Evolutionary conservation across 2,797 vertebrate genomes (phyloP).

Genomic region (Benthosema pterotum): DNA sequence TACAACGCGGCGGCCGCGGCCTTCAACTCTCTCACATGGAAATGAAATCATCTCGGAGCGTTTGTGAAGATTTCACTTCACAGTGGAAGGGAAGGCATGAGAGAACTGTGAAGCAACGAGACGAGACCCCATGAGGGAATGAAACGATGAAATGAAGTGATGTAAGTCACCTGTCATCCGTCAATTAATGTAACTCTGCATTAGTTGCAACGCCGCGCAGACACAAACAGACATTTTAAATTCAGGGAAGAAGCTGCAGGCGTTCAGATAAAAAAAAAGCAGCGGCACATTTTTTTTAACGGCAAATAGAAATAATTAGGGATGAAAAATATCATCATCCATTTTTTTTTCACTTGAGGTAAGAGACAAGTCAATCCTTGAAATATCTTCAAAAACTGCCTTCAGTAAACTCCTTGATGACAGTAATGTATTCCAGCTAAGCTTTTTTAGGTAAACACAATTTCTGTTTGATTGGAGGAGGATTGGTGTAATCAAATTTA

Average conservation of each 20-base stretch:
- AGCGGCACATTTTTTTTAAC: constrained; percentile 78
- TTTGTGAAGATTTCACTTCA: constrained; percentile 53
- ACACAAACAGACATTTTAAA: constrained; percentile 81
- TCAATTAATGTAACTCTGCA: constrained; percentile 84
- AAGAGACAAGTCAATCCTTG: constrained; percentile 54
- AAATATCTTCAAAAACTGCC: constrained; percentile 57
- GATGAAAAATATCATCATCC: constrained; percentile 62
- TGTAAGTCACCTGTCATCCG: constrained; percentile 79
- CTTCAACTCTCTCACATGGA: constrained; percentile 51
- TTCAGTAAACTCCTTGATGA: constrained; percentile 35
- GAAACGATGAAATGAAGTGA: constrained; percentile 61
- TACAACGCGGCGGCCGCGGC: constrained; percentile 54
- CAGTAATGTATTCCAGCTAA: constrained; percentile 29
- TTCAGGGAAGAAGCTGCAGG: constrained; percentile 79
- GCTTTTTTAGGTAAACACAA: constrained; percentile 33
- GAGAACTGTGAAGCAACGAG: constrained; percentile 45
- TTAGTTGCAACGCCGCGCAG: constrained; percentile 69
- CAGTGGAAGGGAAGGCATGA: constrained; percentile 42
- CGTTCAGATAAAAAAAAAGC: constrained; percentile 80
- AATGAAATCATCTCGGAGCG: constrained; percentile 58
- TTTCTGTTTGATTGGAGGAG: constrained; percentile 2
- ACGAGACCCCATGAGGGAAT: constrained; percentile 42
- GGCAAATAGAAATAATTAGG: constrained; percentile 76
- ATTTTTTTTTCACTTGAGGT: constrained; percentile 39
- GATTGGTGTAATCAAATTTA: background rate